These are phyloP conservation scores for Drosophila oshimai DNA, from an alignment of 1,140 invertebrate genomes.

Conservation along the genomic window DNA sequence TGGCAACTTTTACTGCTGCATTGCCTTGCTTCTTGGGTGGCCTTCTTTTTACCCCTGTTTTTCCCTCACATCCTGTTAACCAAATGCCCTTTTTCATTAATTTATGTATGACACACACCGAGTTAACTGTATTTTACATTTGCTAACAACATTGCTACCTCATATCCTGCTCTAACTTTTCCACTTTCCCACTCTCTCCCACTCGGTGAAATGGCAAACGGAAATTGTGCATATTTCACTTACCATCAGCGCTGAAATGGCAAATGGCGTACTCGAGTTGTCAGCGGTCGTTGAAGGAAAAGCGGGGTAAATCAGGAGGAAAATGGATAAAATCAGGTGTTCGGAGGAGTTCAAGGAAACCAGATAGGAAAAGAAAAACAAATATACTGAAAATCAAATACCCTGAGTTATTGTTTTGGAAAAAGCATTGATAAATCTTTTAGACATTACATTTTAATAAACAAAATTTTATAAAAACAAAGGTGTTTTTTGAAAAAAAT, in stretches of 20 bases:
- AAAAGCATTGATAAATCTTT: too few species aligned
- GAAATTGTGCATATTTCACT: slow-evolving; percentile 77
- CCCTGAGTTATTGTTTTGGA: too few species aligned
- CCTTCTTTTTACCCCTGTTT: background rate
- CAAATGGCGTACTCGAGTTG: slow-evolving; percentile 38
- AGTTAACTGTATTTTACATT: slow-evolving; percentile 59
- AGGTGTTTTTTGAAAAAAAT: too few species aligned
- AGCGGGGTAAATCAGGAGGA: background rate
- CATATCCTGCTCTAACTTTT: slow-evolving; percentile 18
- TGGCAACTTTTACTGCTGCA: slow-evolving; percentile 41
- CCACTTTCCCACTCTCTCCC: background rate
- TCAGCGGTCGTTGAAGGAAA: slow-evolving; percentile 11
- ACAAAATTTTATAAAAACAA: too few species aligned
- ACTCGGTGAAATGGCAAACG: slow-evolving; percentile 38
- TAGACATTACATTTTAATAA: too few species aligned
- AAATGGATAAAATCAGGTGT: slow-evolving; percentile 12
- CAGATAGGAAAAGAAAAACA: background rate
- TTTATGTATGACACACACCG: slow-evolving; percentile 40
- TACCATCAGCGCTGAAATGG: slow-evolving; percentile 69
- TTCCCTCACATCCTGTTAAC: slow-evolving; percentile 47
- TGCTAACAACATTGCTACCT: slow-evolving; percentile 45
- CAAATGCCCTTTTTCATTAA: slow-evolving; percentile 48
- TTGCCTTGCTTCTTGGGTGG: slow-evolving; percentile 6
- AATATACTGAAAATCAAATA: background rate
- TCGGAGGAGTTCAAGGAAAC: slow-evolving; percentile 3